phyloP scores from a whole-genome alignment of 1,140 invertebrate genomes.

The Teleogryllus occipitalis region DNA sequence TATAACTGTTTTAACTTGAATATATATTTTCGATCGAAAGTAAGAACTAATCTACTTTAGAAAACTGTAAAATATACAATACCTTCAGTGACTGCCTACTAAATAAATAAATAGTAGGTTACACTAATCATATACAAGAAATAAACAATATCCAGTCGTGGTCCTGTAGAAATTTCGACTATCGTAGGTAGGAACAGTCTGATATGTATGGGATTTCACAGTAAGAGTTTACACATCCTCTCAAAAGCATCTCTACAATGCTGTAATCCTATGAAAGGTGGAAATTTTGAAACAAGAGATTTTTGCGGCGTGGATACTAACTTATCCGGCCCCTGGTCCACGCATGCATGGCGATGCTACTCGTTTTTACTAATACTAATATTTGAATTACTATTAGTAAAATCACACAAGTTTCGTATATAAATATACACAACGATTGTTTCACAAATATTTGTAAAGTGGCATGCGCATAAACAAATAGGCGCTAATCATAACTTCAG shows the following conservation, averaged over 20 bases:
- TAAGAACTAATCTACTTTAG: background rate
- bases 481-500: background rate
- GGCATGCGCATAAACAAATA: slow-evolving; percentile 1
- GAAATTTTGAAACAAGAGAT: background rate
- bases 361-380: slow-evolving; percentile 6
- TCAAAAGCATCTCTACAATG: background rate
- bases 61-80: background rate
- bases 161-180: background rate
- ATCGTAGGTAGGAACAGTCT: slow-evolving; percentile 13
- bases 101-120: background rate
- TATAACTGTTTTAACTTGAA: background rate
- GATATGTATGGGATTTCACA: slow-evolving; percentile 13
- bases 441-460: slow-evolving; percentile 2
- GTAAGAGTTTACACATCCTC: background rate
- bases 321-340: background rate
- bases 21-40: background rate
- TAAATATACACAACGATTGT: slow-evolving; percentile 5
- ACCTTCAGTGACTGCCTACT: too few species aligned
- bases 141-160: background rate
- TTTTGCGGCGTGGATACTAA: background rate
- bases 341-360: background rate
- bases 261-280: background rate
- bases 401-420: slow-evolving; percentile 5
- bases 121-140: background rate
- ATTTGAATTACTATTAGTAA: background rate